Evolutionary conservation across 2,797 vertebrate genomes (phyloP).

Genomic region (Aldrovandia affinis): DNA sequence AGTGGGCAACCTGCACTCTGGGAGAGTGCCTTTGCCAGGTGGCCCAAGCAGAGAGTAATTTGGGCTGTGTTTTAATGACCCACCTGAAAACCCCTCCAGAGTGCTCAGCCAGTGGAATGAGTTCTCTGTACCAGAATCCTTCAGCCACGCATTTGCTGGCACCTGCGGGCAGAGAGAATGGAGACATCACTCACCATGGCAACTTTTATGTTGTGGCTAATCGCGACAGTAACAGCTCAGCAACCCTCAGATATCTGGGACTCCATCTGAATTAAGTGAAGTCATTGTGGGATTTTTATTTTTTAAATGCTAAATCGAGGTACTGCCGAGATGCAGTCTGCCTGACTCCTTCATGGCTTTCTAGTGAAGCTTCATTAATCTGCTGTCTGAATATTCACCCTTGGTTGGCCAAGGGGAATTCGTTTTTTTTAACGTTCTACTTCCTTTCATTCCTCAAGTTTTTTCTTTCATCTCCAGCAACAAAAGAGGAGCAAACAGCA

Average conservation of each 20-base stretch:
- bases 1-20: too few species aligned
- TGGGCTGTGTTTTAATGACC: not conserved
- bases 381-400: not conserved
- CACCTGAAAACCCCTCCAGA: slow-evolving; percentile 73
- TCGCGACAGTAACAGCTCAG: not conserved
- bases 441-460: slow-evolving; percentile 6
- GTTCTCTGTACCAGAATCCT: slow-evolving; percentile 55
- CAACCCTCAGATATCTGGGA: not conserved
- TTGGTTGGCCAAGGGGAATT: not conserved
- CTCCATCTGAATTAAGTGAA: not conserved
- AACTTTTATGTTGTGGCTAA: not conserved
- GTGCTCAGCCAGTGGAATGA: slow-evolving; percentile 80
- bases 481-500: not conserved
- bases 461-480: not conserved
- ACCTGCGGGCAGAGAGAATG: slow-evolving; percentile 58
- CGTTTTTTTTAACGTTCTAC: not conserved
- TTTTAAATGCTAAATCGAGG: not conserved
- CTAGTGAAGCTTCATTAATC: not conserved
- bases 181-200: not conserved
- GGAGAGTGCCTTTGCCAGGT: too few species aligned
- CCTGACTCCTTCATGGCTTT: not conserved
- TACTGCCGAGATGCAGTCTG: not conserved
- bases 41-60: not conserved
- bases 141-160: slow-evolving; percentile 79
- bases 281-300: not conserved